Base-by-base conservation (phyloP, 2,888 invertebrate species). In the Heliconius charithonia region DNA sequence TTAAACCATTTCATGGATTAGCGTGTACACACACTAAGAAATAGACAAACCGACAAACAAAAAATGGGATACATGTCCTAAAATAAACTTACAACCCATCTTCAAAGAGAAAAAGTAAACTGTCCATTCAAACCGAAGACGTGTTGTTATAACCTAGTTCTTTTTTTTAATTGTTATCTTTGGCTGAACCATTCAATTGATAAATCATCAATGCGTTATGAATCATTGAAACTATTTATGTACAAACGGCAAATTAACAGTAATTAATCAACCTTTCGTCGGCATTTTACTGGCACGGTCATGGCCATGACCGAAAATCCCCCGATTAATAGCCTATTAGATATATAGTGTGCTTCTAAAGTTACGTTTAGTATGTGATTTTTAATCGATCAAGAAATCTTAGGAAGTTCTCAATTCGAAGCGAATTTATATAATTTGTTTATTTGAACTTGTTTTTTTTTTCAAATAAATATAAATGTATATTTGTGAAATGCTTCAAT, bases 201-300 rank as follows among this genome's bases (percentile, higher is more conserved):
- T 72, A 72, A 72, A 72, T 72, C 59, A n/a, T 72, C 59, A 59
- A n/a, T 37, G 29, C 22, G 56, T 27, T 51, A 70, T 45, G 51
- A 51, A 41, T 41, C 67, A 69, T 29, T 51, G 51, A 51, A 72
- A 59, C 51, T 72, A 72, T 72, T 72, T 72, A 22, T n/a, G 13
- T 32, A 22, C 56, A 59, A 32, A 56, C 29, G 56, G 27, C 56
- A 32, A 56, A 22, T 7, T 32, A 59, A 27, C n/a, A 77, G 63
- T 51, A 51, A 72, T 73, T 78, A 74, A 73, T 69, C 66, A 67
- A 56, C n/a, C 37, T 73, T 62, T 74, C 74, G 62, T 59, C 56
- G 65, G 27, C 66, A 72, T 51, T 73, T 77, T 56, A 72, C 37
- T 62, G 66, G 77, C 56, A 29, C 37, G 77, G 77, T 67, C 73